Evolutionary conservation across 2,888 invertebrate genomes (phyloP).

Genomic region (Spicauda simplicius): DNA sequence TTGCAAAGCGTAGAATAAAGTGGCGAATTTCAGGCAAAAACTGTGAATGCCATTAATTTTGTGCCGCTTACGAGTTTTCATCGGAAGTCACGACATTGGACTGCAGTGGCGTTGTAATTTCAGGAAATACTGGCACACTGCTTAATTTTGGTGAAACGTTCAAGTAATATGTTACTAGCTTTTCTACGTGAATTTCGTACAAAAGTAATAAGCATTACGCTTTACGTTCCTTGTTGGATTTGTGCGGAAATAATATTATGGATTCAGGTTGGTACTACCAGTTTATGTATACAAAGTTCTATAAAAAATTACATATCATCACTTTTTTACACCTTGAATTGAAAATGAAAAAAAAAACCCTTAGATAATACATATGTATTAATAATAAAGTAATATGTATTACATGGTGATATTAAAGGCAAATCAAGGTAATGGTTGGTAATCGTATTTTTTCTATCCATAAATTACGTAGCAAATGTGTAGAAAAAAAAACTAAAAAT

Average conservation of each 20-base stretch:
- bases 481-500: too few species aligned
- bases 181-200: slow-evolving; percentile 6
- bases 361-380: too few species aligned
- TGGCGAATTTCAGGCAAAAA: slow-evolving; percentile 29
- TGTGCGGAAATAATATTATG: neutral
- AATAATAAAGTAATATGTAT: too few species aligned
- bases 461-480: too few species aligned
- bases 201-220: neutral
- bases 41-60: slow-evolving; percentile 31
- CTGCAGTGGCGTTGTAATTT: slow-evolving; percentile 24
- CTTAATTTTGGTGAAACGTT: slow-evolving; percentile 29
- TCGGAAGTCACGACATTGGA: slow-evolving; percentile 31
- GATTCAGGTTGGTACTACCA: neutral
- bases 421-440: too few species aligned
- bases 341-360: too few species aligned
- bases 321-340: too few species aligned
- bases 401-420: too few species aligned
- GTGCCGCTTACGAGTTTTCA: slow-evolving; percentile 34
- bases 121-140: slow-evolving; percentile 30
- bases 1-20: slow-evolving; percentile 18
- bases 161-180: slow-evolving; percentile 12
- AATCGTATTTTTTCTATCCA: too few species aligned
- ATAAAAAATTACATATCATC: too few species aligned
- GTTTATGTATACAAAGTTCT: too few species aligned
- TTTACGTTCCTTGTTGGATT: neutral